These are phyloP conservation scores for Nemotelus nigrinus DNA, from an alignment of 2,888 invertebrate species.

Conservation along the genomic window DNA sequence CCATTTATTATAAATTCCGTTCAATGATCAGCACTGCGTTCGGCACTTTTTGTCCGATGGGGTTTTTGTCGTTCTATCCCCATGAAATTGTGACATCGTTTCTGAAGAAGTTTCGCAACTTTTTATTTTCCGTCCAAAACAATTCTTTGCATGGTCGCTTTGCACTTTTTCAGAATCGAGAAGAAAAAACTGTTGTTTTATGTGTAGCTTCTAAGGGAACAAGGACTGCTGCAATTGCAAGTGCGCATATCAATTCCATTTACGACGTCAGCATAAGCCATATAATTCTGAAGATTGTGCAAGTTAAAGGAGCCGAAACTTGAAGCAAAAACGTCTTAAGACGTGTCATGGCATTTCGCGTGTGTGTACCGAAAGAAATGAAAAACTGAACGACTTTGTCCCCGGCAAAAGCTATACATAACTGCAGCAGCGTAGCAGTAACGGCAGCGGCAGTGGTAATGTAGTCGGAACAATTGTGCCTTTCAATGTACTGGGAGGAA, in stretches of 20 bases:
- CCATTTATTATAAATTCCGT: neutral
- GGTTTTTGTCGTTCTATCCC: constrained; percentile 17
- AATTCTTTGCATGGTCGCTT: constrained; percentile 28
- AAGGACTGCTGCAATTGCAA: constrained; percentile 35
- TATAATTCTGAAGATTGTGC: constrained; percentile 37
- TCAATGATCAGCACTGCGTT: constrained; percentile 4
- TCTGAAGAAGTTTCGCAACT: constrained; percentile 39
- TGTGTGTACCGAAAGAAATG: constrained; percentile 36
- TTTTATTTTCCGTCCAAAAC: constrained; percentile 19
- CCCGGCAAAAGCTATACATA: neutral
- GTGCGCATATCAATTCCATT: constrained; percentile 45
- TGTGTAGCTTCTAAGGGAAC: constrained; percentile 16
- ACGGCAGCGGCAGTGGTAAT: neutral
- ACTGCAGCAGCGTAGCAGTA: neutral
- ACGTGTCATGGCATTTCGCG: constrained; percentile 40
- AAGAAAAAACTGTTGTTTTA: constrained; percentile 23
- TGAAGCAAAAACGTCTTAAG: constrained; percentile 39
- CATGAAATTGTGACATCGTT: constrained; percentile 37
- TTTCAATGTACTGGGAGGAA: constrained; percentile 9
- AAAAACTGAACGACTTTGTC: constrained; percentile 34
- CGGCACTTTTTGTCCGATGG: constrained; percentile 19
- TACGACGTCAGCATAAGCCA: constrained; percentile 38
- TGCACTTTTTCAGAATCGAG: constrained; percentile 16
- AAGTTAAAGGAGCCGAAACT: constrained; percentile 41
- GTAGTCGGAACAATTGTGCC: constrained; percentile 22